Base-by-base conservation (phyloP, 2,113 vertebrate species). In the Sinocyclocheilus rhinocerous region DNA sequence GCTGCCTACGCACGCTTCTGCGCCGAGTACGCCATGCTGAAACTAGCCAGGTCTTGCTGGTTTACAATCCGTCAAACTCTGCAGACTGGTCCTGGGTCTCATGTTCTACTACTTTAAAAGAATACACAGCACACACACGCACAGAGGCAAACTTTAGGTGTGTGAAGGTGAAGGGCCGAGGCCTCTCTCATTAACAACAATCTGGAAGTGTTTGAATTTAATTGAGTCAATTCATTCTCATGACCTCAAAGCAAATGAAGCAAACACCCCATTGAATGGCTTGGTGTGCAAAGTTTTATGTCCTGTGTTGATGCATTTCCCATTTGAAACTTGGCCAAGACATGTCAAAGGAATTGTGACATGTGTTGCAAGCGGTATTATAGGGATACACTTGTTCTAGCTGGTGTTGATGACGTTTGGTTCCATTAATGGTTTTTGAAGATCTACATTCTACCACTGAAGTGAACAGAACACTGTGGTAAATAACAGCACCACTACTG, bases 61-160 rank as follows among this genome's bases (percentile, higher is more conserved):
- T 95, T 95, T 95, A 95, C 92, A 94, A 94, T 94, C 92, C 93
- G 90, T 95, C 95, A 95, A 92, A 94, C 92, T 91, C 90, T 88
- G 24, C 79, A 57, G 76, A 36, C 57, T 70, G 79, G 83, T 57
- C 45, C 67, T 75, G 70, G 84, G 85, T 92, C 90, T 93, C 91
- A 88, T 85, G 89, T 84, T 88, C 86, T 81, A 63, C 85, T 57
- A 59, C 65, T 79, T 29, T 16, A 67, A 33, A 80, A 59, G 36
- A 72, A 70, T 77, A 59, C 18, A 18, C 67, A 36, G 24, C 84
- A 39, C 81, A 72, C 79, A 83, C 79, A 50, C 48, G 22, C 70
- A 78, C 69, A 42, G 29, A 81, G 4, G 26, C 36, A 77, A 61
- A 57, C 12, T 73, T 55, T 50, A 55, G 84, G 59, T 29, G 48